A percentile compares a stretch with the other conserved stretches of the same genome.
Evolutionary conservation across 2,113 vertebrate species (phyloP).

Genomic region (Naja naja): DNA sequence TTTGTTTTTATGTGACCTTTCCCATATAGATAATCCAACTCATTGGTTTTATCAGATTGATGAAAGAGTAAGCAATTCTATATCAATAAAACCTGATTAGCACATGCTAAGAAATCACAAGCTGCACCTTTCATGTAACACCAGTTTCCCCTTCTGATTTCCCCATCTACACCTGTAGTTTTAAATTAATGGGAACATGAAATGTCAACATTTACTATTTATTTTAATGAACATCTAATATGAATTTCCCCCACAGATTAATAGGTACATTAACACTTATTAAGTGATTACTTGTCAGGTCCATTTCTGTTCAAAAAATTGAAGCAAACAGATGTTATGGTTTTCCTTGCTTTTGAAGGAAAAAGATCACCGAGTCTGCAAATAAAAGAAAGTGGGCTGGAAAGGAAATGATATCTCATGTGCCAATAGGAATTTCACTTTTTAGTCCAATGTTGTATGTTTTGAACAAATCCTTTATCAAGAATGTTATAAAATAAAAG

Average conservation of each 20-base stretch:
- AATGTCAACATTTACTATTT: conserved; percentile 7
- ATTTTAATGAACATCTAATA: neutral
- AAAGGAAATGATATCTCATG: neutral
- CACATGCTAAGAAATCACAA: neutral
- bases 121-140: neutral
- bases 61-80: neutral
- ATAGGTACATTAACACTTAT: neutral
- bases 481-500: neutral
- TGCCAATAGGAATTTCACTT: neutral
- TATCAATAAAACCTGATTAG: neutral
- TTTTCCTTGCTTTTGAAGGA: neutral
- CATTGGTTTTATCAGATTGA: neutral
- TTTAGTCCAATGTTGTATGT: neutral
- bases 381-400: neutral
- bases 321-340: neutral
- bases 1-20: neutral
- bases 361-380: neutral
- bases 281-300: conserved; percentile 9
- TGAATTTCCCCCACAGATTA: neutral
- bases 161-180: neutral
- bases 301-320: conserved; percentile 15
- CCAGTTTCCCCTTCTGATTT: neutral
- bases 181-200: conserved; percentile 7
- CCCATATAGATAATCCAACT: neutral
- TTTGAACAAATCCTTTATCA: neutral